Base-by-base conservation (phyloP, 2,888 invertebrate species). In the Mechanitis messenoides region DNA sequence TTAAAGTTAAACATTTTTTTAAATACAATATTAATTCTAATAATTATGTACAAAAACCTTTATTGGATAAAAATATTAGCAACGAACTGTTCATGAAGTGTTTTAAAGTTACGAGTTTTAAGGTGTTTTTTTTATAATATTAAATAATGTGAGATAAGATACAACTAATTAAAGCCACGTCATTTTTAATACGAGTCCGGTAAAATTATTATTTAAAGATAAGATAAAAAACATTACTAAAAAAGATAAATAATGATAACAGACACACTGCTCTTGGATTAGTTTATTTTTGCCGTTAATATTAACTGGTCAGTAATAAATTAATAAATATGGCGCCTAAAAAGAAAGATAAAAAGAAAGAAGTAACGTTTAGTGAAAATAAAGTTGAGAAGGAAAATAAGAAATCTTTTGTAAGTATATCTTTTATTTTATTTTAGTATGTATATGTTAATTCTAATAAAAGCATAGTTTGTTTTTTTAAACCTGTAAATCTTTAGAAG, bases 121-220 rank as follows among this genome's bases (percentile, higher is more conserved):
- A 20, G 20, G 20, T 20, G 20, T 20, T 20, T 20, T 20, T 20
- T 20, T 20, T 20, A 20, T 20, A 20, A 20, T 20, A 42, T 9
- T 9, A 9, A 42, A 31, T 28, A 50, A 50, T 50, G 7, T 50
- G 5, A 5, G 4, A 50, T 50, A 50, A 31, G 1, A 45, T 35
- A 9, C 46, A 42, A 55, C 60, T 38, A 28, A 54, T 56, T 66
- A 54, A 35, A 59, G 31, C 67, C 68, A 68, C 68, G 68, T 68
- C 62, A 66, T 55, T 56, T 28, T 53, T 46, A 33, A 60, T 28
- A 50, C 28, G 56, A 50, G 53, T 33, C 6, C 45, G 33, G 61
- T 59, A 61, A 64, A 65, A 62, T 65, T 38, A 65, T 67, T 64
- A 68, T 57, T 62, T 61, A 63, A 57, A 63, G 63, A 63, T 60